A percentile compares a stretch with the other conserved stretches of the same genome.
Conservation (phyloP, 2,797 vertebrate species). For the Gymnocypris eckloni region DNA sequence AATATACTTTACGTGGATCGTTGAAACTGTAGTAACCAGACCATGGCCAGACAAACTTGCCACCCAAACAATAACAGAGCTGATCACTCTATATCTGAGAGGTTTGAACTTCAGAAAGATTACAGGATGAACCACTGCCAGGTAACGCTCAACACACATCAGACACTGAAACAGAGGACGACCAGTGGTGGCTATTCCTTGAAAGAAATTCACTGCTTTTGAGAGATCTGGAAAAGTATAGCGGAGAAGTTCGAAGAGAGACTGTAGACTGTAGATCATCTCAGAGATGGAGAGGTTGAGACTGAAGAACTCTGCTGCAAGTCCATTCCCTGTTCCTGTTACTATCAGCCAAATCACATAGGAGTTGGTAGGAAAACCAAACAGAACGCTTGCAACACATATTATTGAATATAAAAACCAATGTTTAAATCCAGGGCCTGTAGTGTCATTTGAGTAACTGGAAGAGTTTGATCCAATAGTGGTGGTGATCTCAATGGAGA, state of each 20-base stretch:
- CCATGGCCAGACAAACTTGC: not conserved
- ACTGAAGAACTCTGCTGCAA: constrained; percentile 18
- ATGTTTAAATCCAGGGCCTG: not conserved
- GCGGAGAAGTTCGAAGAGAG: not conserved
- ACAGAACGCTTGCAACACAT: constrained; percentile 11
- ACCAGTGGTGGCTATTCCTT: not conserved
- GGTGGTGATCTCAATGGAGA: not conserved
- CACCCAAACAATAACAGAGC: constrained; percentile 39
- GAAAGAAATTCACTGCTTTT: not conserved
- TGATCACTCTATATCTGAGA: constrained; percentile 2
- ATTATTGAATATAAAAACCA: not conserved
- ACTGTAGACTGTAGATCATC: not conserved
- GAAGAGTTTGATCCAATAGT: not conserved
- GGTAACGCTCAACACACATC: constrained; percentile 52
- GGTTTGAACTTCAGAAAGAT: constrained; percentile 30
- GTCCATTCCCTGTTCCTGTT: constrained; percentile 26
- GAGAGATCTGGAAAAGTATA: not conserved
- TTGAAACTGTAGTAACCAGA: not conserved
- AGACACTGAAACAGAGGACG: constrained; percentile 44
- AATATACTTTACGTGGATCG: not conserved
- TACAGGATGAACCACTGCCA: constrained; percentile 50
- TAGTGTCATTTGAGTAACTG: not conserved
- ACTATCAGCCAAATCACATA: constrained; percentile 28
- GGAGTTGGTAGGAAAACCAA: constrained; percentile 10
- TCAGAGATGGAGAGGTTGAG: not conserved